Conservation (phyloP, 2,797 vertebrate species). For the Setipinna tenuifilis region DNA sequence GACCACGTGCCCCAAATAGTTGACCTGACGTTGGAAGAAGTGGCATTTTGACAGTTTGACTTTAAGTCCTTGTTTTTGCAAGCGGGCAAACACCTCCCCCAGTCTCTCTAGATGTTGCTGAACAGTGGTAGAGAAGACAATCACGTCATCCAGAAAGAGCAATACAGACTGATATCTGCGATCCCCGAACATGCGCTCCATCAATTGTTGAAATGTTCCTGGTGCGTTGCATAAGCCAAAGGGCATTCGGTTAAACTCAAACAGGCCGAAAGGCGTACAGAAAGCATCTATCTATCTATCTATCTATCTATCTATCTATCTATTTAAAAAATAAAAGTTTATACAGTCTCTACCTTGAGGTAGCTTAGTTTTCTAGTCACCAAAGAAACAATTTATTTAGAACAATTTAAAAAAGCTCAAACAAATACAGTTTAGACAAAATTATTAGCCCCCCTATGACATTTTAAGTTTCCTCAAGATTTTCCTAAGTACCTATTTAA, state of each 20-base stretch:
- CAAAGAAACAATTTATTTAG: no score
- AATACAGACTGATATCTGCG: not conserved
- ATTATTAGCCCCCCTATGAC: no score
- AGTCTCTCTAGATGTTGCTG: not conserved
- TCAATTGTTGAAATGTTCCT: no score
- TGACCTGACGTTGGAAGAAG: not conserved
- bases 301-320: no score
- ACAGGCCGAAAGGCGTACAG: not conserved
- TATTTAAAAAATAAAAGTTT: no score
- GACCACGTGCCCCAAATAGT: not conserved
- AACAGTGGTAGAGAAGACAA: not conserved
- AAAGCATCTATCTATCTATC: not conserved
- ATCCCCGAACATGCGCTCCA: no score
- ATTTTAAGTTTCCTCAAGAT: no score
- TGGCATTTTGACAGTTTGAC: not conserved
- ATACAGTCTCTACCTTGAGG: no score
- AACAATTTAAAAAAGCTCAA: no score
- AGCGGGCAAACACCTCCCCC: not conserved
- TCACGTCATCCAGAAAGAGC: not conserved
- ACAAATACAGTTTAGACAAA: no score
- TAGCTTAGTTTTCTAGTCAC: no score
- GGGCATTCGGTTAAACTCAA: not conserved
- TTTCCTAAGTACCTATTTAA: no score
- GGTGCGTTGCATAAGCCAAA: not conserved
- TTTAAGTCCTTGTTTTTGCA: not conserved